phyloP scores from a whole-genome alignment of 2,113 vertebrate species.

The Indicator indicator region DNA sequence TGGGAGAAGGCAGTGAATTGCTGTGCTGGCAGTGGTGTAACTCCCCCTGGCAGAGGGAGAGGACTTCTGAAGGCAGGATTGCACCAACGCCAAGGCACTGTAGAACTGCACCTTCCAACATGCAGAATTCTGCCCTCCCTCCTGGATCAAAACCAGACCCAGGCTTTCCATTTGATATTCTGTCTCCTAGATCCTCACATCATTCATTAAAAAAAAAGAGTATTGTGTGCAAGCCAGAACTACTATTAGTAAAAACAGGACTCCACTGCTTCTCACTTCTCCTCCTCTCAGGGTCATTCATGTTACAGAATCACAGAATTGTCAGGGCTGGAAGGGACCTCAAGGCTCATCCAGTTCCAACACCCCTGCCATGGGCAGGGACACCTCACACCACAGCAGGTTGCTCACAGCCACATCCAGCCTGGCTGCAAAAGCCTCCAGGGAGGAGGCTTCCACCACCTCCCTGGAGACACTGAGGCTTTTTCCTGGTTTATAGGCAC shows the following conservation, averaged over 20 bases:
- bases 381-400: too few species aligned
- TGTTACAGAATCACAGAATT: not conserved
- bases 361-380: too few species aligned
- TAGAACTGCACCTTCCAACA: not conserved
- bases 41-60: not conserved
- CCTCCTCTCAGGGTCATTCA: too few species aligned
- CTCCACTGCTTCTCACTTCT: too few species aligned
- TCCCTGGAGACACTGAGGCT: not conserved
- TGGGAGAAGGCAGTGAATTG: not conserved
- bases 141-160: not conserved
- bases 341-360: too few species aligned
- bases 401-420: too few species aligned
- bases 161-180: not conserved
- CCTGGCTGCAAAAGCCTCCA: too few species aligned
- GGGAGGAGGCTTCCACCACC: too few species aligned
- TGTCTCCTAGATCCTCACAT: not conserved
- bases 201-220: not conserved
- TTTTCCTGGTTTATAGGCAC: conserved; percentile 26
- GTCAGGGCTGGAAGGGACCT: too few species aligned
- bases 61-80: not conserved
- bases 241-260: not conserved
- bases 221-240: not conserved
- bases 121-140: not conserved
- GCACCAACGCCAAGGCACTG: not conserved
- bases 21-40: not conserved